These are phyloP conservation scores for Aramus guarauna DNA, from an alignment of 2,113 vertebrate genomes.

Conservation along the genomic window DNA sequence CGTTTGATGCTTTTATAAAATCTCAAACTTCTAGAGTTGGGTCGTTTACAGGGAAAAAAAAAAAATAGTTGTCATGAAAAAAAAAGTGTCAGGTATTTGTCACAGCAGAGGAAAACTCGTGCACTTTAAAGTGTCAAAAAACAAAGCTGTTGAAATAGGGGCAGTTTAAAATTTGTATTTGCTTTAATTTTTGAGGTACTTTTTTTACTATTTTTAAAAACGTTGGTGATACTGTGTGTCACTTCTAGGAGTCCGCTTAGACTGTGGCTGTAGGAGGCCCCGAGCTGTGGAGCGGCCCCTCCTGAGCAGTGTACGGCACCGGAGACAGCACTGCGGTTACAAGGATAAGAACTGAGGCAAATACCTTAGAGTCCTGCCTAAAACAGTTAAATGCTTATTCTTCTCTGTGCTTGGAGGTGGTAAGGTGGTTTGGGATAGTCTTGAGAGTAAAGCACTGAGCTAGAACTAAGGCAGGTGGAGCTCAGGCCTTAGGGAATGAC, in stretches of 20 bases:
- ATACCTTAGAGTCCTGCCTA: accelerated
- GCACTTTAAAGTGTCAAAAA: accelerated
- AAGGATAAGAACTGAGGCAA: not conserved
- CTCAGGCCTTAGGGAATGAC: too few relatives aligned
- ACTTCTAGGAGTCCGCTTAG: accelerated
- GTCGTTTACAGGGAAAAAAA: not conserved
- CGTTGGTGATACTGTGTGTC: accelerated
- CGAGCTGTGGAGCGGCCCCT: not conserved
- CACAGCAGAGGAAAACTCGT: not conserved
- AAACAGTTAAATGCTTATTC: too few relatives aligned
- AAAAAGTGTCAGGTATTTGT: too few relatives aligned
- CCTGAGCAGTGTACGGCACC: accelerated
- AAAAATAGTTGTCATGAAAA: not conserved
- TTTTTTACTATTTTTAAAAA: not conserved
- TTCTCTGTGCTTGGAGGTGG: not conserved
- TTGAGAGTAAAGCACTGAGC: not conserved
- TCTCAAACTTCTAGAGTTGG: too few relatives aligned
- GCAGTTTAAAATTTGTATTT: too few relatives aligned
- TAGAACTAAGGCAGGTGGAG: not conserved
- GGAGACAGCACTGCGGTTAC: accelerated
- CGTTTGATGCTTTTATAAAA: not conserved
- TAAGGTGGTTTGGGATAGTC: too few relatives aligned
- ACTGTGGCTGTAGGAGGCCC: not conserved
- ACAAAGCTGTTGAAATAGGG: not conserved
- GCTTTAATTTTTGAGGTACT: not conserved